Base-by-base conservation (phyloP, 2,797 vertebrate species). In the Florisuga fusca region DNA sequence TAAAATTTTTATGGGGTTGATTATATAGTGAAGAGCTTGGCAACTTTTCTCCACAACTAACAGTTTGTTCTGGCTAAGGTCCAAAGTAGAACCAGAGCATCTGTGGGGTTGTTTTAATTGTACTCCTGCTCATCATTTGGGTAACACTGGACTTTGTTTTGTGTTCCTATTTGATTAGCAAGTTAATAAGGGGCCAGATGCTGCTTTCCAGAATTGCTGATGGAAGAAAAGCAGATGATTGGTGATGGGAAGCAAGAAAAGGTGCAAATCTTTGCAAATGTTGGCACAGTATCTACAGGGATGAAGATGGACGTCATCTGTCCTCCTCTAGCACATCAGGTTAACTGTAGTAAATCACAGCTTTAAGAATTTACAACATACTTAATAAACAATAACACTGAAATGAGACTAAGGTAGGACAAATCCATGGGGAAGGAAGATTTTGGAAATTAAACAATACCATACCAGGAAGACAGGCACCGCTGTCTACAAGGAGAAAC, bases 1-100 rank as follows among this genome's bases (percentile, higher is more conserved):
- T 5, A 94, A 82, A 21, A 4, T 58, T 89, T 95, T 94, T 81
- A 88, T 51, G 80, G 80, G 16, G 31, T 18, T 80, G 86, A 87
- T 91, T 90, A 96, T 94, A 90, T 75, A 26, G 0, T 73, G 25
- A 87, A 93, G 84, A 93, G 54, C 66, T 91, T 90, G 93, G 90
- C 85, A 92, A 73, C 29, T 87, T 87, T 73, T 91, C 59, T 68
- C 63, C 83, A 79, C 34, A 93, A 55, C 78, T 79, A 62, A 88
- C 63, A 88, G 74, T 76, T 94, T 74, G 66, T 16, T 73, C 91
- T 94, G 92, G 83, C 91, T 57, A 53, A 61, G 67, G 77, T 85
- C 89, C 95, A 91, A 58, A 59, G 64, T 9, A 93, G 87, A 76
- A 77, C 33, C 38, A 90, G 54, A 84, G 74, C 85, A 72, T 74